Evolutionary conservation across 2,113 vertebrate genomes (phyloP).

Genomic region (Corydoras sp.): DNA sequence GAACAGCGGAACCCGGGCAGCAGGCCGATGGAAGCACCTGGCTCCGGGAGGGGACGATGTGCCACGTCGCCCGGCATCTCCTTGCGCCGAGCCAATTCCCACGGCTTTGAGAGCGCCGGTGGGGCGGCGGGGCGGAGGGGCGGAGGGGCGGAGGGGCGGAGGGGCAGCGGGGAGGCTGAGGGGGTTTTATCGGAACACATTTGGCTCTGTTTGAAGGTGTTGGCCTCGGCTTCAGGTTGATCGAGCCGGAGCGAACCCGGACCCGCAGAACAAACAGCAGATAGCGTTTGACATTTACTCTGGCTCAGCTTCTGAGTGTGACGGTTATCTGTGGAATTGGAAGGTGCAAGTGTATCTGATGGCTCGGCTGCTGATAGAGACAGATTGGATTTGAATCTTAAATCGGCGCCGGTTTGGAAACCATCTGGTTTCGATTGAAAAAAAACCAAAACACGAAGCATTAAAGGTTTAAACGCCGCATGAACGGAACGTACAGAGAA

Average conservation of each 20-base stretch:
- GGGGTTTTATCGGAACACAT: constrained; percentile 26
- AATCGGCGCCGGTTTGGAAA: constrained; percentile 55
- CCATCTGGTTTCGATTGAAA: constrained; percentile 19
- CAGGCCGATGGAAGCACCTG: constrained; percentile 13
- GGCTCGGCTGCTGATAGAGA: constrained; percentile 55
- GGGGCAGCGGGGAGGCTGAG: constrained; percentile 13
- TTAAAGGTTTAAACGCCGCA: not conserved
- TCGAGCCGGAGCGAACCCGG: constrained; percentile 25
- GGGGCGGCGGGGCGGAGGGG: constrained; percentile 19
- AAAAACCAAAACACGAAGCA: not conserved
- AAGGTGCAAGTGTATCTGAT: constrained; percentile 65
- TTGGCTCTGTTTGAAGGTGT: constrained; percentile 21
- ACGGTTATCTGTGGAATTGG: constrained; percentile 66
- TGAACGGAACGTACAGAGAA: too few species aligned
- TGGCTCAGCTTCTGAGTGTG: constrained; percentile 58
- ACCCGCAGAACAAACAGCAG: constrained; percentile 47
- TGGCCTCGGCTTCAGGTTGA: constrained; percentile 14
- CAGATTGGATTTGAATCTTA: constrained; percentile 62
- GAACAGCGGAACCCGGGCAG: constrained; percentile 8
- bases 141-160: constrained; percentile 19
- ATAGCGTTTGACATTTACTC: constrained; percentile 71
- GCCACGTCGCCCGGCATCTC: constrained; percentile 1
- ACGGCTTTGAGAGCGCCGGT: constrained; percentile 21
- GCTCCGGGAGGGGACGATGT: constrained; percentile 21
- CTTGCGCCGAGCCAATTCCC: constrained; percentile 17